Evolutionary conservation across 2,113 vertebrate genomes (phyloP).

Genomic region (Elephas maximus): DNA sequence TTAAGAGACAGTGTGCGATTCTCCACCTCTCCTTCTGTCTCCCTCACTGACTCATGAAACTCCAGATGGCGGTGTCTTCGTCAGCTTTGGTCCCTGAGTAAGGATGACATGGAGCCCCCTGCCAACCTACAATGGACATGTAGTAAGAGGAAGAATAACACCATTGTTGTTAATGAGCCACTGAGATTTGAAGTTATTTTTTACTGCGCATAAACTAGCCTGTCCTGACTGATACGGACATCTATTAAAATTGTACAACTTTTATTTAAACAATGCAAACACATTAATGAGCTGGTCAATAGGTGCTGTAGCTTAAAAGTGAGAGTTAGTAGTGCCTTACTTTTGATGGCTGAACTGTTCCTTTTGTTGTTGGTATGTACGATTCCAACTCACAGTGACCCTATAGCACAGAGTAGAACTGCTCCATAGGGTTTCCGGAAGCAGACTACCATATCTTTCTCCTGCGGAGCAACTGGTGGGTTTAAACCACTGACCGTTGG

Average conservation of each 20-base stretch:
- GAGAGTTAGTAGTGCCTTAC: not conserved
- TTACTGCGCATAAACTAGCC: not conserved
- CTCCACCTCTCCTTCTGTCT: not conserved
- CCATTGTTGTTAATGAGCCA: not conserved
- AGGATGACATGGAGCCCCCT: not conserved
- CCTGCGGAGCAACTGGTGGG: not conserved
- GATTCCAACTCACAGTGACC: not conserved
- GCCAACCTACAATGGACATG: not conserved
- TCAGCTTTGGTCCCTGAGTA: not conserved
- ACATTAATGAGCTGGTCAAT: not conserved
- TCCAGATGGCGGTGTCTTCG: not conserved
- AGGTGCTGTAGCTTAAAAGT: not conserved
- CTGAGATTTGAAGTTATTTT: slow-evolving; percentile 8
- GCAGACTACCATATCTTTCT: not conserved
- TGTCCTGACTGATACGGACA: not conserved
- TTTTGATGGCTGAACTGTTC: not conserved
- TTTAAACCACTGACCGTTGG: not conserved
- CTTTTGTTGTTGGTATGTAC: not conserved
- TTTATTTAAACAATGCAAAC: not conserved
- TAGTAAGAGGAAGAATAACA: not conserved
- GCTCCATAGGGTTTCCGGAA: not conserved
- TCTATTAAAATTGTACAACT: not conserved
- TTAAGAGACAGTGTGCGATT: not conserved
- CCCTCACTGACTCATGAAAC: not conserved
- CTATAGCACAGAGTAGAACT: not conserved